A percentile compares a stretch with the other conserved stretches of the same genome.
phyloP scores from a whole-genome alignment of 2,888 invertebrate genomes.

The Latrodectus elegans region DNA sequence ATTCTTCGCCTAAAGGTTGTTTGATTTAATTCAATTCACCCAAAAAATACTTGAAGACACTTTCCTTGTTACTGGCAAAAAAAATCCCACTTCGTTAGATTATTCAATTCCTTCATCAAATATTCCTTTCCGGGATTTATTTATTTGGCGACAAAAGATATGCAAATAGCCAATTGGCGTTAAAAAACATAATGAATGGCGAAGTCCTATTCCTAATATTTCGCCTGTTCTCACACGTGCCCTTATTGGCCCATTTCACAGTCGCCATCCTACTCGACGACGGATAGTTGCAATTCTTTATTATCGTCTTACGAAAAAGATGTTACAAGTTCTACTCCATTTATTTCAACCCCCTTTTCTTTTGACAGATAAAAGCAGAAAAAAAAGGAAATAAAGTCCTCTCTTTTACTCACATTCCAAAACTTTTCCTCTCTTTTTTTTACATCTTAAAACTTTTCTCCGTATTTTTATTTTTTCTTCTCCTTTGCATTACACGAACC shows the following conservation, averaged over 20 bases:
- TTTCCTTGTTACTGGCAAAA: neutral
- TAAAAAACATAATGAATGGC: neutral
- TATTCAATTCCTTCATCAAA: neutral
- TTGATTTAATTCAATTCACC: too few relatives aligned
- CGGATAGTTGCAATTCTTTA: neutral
- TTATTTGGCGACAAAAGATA: neutral
- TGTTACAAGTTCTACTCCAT: constrained; percentile 1
- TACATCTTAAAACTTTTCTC: neutral
- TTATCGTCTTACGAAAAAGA: neutral
- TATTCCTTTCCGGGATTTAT: neutral
- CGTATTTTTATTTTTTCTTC: neutral
- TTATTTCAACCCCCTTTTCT: neutral
- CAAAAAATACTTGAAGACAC: too few relatives aligned
- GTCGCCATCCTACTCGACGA: neutral
- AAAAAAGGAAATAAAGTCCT: neutral
- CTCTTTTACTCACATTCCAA: too few relatives aligned
- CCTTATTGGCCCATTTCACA: neutral
- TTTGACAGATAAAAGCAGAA: neutral
- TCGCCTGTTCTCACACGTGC: neutral
- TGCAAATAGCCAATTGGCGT: neutral
- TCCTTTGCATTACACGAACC: neutral
- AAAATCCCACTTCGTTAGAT: neutral
- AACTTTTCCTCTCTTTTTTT: too few relatives aligned
- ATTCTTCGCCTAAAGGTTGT: too few relatives aligned
- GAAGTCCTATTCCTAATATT: neutral